Evolutionary conservation across 2,113 vertebrate species (phyloP).

Genomic region (Apodemus speciosus): DNA sequence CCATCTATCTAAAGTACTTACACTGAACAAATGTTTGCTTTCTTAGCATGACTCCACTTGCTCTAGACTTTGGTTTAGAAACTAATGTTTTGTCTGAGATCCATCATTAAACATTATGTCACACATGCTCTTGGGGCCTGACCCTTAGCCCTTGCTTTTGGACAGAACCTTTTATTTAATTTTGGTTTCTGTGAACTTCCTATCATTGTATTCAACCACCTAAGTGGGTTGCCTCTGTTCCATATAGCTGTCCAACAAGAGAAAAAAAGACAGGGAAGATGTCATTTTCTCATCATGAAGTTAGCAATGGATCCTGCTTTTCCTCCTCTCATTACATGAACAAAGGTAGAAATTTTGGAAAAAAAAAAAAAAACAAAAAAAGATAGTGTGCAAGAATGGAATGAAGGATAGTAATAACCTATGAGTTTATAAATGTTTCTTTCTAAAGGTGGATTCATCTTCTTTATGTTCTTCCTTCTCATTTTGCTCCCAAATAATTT

Average conservation of each 20-base stretch:
- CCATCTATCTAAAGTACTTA: neutral
- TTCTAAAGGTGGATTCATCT: neutral
- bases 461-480: neutral
- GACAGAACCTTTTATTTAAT: neutral
- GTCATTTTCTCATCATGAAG: neutral
- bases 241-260: neutral
- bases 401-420: neutral
- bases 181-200: neutral
- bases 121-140: neutral
- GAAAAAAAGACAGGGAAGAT: neutral
- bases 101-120: neutral
- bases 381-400: neutral
- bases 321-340: neutral
- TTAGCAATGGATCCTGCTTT: neutral
- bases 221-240: neutral
- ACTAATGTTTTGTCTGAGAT: neutral
- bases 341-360: neutral
- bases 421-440: neutral
- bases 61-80: neutral
- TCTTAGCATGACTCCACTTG: neutral
- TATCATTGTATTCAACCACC: neutral
- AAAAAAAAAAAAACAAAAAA: neutral
- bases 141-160: neutral
- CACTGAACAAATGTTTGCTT: neutral
- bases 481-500: neutral